phyloP scores from a whole-genome alignment of 2,113 vertebrate genomes.

The Columba janthina region DNA sequence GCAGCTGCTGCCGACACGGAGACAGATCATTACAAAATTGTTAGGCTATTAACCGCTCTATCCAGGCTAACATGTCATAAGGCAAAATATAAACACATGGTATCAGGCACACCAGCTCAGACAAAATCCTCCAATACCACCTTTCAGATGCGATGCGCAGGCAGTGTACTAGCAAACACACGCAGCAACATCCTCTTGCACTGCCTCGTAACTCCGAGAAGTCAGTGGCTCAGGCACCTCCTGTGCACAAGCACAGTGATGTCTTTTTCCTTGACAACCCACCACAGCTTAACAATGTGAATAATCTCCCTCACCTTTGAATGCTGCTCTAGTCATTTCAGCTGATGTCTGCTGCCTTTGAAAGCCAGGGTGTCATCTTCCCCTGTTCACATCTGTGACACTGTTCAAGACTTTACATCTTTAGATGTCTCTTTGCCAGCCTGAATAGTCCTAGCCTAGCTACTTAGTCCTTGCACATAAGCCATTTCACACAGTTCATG shows the following conservation, averaged over 20 bases:
- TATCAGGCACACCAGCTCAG: neutral
- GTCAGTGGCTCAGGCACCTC: rapidly evolving
- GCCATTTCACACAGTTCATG: neutral
- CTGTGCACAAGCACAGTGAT: neutral
- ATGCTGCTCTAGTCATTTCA: neutral
- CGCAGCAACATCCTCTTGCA: rapidly evolving
- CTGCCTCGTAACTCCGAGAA: rapidly evolving
- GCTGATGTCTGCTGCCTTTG: neutral
- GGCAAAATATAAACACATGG: neutral
- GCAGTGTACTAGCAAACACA: neutral
- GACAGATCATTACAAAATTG: neutral
- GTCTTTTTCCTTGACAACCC: neutral
- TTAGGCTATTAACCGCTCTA: neutral
- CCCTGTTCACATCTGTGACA: neutral
- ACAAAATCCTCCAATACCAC: rapidly evolving
- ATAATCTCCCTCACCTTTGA: neutral
- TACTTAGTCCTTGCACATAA: neutral
- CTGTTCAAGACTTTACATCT: neutral
- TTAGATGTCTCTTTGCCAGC: neutral
- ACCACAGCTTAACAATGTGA: neutral
- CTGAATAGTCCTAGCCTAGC: neutral
- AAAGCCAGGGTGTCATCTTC: neutral
- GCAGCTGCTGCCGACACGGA: neutral
- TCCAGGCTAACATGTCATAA: neutral
- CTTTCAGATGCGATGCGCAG: neutral